These are phyloP conservation scores for Alcis repandata DNA, from an alignment of 2,888 invertebrate species.

Conservation along the genomic window DNA sequence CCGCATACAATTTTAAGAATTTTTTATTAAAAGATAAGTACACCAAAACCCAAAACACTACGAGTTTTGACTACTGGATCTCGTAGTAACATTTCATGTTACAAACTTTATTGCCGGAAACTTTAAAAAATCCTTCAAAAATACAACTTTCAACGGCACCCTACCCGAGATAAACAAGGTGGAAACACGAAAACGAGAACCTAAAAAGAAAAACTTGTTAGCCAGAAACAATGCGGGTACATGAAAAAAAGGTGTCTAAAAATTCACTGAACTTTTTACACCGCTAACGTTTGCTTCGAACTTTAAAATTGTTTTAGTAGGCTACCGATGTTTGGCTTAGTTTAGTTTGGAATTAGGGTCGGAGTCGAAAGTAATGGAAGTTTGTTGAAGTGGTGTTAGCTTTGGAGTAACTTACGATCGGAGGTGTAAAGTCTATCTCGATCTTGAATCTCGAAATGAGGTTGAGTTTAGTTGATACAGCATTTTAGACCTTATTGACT, in stretches of 20 bases:
- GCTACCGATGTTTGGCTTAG: constrained; percentile 16
- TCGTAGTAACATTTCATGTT: too few species aligned
- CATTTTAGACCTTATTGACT: too few species aligned
- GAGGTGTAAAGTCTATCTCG: background rate
- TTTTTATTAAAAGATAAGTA: too few species aligned
- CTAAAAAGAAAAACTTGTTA: constrained; percentile 34
- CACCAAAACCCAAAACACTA: too few species aligned
- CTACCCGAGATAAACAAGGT: constrained; percentile 30
- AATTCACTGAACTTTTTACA: constrained; percentile 21
- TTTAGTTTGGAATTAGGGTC: constrained; percentile 12
- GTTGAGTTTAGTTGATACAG: too few species aligned
- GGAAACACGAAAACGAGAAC: constrained; percentile 34
- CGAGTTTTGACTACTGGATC: too few species aligned
- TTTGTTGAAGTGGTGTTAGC: background rate
- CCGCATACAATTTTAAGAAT: too few species aligned
- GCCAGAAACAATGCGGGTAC: constrained; percentile 35
- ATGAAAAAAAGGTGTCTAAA: constrained; percentile 35
- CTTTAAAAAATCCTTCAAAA: background rate
- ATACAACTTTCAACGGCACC: constrained; percentile 1
- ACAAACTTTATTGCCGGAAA: too few species aligned
- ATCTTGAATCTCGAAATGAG: background rate
- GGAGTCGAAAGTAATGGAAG: constrained; percentile 8
- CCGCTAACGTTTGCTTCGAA: constrained; percentile 23
- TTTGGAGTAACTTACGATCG: background rate
- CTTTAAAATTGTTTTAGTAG: constrained; percentile 27